Percentiles rank a stretch among this genome's conserved stretches.
These are phyloP conservation scores for Meloe dianella DNA, from an alignment of 2,888 invertebrate genomes.

Conservation along the genomic window DNA sequence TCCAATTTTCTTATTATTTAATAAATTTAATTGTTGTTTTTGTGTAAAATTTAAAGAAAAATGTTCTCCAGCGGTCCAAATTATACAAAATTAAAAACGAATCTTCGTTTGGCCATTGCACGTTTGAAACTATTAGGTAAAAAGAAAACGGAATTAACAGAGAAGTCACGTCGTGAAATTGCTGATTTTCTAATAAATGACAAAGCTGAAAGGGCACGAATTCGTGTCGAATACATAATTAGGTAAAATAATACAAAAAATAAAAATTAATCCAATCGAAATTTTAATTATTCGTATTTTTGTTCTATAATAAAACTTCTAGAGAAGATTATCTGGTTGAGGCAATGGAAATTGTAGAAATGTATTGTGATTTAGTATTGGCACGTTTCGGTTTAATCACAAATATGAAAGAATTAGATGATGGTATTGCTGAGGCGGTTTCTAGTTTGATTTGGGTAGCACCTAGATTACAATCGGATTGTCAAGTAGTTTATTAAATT, in stretches of 20 bases:
- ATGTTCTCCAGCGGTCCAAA: constrained; percentile 94
- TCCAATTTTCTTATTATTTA: not conserved
- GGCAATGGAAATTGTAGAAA: constrained; percentile 98
- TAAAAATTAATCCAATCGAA: not conserved
- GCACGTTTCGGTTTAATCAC: constrained; percentile 96
- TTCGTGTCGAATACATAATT: constrained; percentile 98
- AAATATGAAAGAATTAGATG: constrained; percentile 95
- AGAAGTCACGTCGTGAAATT: constrained; percentile 96
- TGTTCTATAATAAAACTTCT: not conserved
- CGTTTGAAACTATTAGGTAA: constrained; percentile 94
- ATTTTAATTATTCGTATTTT: constrained; percentile 1
- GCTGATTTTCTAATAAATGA: constrained; percentile 91
- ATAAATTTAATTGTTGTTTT: not conserved
- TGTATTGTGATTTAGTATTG: constrained; percentile 96
- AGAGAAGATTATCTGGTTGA: constrained; percentile 99
- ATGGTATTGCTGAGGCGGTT: constrained; percentile 94
- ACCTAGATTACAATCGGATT: constrained; percentile 86
- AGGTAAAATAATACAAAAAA: constrained; percentile 62
- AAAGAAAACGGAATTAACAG: constrained; percentile 95
- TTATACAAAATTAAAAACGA: constrained; percentile 95
- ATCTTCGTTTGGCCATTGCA: constrained; percentile 90
- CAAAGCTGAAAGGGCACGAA: constrained; percentile 89
- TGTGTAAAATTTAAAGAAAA: constrained; percentile 30
- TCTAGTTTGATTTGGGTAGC: constrained; percentile 97
- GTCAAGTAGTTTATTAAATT: constrained; percentile 65